Conservation (phyloP, 1,140 invertebrate species). For the Aphaenogaster floridana region DNA sequence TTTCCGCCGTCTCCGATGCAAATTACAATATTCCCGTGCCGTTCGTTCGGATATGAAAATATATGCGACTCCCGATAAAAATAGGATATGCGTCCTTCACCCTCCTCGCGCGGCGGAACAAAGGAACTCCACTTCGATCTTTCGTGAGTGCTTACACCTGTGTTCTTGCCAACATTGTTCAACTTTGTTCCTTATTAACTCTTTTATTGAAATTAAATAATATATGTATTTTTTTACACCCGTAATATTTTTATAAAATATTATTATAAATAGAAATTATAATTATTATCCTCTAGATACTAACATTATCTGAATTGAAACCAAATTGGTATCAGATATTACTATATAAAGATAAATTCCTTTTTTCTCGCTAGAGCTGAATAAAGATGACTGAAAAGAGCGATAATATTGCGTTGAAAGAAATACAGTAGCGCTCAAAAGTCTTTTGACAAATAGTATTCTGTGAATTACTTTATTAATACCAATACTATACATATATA, state of each 20-base stretch:
- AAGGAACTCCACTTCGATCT: background rate
- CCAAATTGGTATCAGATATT: background rate
- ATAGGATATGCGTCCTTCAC: constrained; percentile 72
- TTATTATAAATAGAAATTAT: background rate
- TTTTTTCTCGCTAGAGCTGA: background rate
- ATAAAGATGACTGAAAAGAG: background rate
- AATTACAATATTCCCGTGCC: constrained; percentile 86
- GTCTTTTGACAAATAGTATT: too few species aligned
- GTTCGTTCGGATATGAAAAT: constrained; percentile 85
- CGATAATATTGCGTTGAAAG: background rate
- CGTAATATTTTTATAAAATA: background rate
- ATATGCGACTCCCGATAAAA: constrained; percentile 84
- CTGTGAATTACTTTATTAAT: too few species aligned
- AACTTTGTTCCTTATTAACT: background rate
- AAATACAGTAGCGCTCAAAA: background rate
- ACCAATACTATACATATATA: too few species aligned
- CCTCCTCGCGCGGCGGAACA: background rate
- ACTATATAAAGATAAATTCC: background rate
- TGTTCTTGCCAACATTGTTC: background rate
- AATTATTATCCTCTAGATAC: background rate
- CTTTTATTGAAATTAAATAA: constrained; percentile 3
- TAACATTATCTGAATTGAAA: background rate
- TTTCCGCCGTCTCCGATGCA: constrained; percentile 84
- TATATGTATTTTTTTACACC: background rate
- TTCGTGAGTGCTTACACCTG: constrained; percentile 1